phyloP scores from a whole-genome alignment of 2,888 invertebrate species.

The Cheilosia urbana region DNA sequence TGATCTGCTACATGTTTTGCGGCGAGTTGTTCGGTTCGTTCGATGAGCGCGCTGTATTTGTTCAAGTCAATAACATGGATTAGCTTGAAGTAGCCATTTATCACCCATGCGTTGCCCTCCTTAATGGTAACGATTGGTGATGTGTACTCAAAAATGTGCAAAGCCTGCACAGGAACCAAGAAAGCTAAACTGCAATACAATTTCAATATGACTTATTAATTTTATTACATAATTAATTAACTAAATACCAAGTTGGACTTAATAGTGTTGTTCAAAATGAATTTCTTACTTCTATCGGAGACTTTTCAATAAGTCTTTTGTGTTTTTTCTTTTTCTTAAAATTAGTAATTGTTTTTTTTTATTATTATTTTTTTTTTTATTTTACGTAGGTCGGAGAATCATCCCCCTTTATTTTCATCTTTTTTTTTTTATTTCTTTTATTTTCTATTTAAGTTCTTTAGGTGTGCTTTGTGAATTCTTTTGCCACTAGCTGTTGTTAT shows the following conservation, averaged over 20 bases:
- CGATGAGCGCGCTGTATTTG: background rate
- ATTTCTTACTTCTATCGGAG: background rate
- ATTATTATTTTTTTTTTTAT: no score
- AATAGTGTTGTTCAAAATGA: no score
- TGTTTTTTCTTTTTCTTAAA: background rate
- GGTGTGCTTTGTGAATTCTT: no score
- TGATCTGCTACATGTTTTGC: background rate
- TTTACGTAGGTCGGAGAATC: no score
- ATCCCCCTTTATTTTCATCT: no score
- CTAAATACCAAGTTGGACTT: background rate
- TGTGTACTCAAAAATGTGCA: slow-evolving; percentile 45
- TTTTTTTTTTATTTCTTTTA: no score
- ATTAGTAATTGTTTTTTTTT: background rate
- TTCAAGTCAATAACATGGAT: background rate
- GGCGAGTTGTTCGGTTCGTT: background rate
- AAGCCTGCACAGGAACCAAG: slow-evolving; percentile 2
- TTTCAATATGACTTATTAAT: no score
- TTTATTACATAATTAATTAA: background rate
- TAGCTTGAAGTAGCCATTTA: background rate
- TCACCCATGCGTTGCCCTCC: slow-evolving; percentile 78
- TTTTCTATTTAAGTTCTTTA: no score
- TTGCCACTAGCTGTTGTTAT: no score
- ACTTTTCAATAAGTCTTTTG: background rate
- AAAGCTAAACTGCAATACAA: background rate
- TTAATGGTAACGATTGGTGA: slow-evolving; percentile 3